Conservation (phyloP, 2,113 vertebrate species). For the Cyphomyrus plagiostoma region DNA sequence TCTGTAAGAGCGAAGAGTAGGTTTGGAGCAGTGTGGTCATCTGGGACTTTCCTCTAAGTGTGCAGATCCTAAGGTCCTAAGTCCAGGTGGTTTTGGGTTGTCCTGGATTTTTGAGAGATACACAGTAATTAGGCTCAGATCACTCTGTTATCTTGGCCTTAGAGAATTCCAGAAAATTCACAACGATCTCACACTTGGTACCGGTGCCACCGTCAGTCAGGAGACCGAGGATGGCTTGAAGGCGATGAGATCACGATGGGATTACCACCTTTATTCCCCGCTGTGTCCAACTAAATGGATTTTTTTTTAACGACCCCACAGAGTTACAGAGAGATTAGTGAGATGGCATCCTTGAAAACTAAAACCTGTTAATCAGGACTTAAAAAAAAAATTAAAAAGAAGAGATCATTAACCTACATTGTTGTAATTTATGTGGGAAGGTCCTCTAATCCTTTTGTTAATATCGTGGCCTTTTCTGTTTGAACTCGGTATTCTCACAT, state of each 20-base stretch:
- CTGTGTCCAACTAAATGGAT: not conserved
- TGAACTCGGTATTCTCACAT: not conserved
- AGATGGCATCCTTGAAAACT: not conserved
- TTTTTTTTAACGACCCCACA: not conserved
- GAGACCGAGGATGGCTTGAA: not conserved
- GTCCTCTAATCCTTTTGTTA: not conserved
- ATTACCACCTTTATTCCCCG: not conserved
- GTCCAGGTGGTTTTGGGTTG: not conserved
- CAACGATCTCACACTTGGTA: not conserved
- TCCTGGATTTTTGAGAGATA: not conserved
- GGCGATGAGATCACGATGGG: not conserved
- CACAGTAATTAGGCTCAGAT: not conserved
- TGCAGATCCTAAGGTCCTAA: not conserved
- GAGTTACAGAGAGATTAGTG: not conserved
- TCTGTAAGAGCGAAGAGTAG: not conserved
- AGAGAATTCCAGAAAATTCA: not conserved
- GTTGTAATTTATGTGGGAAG: not conserved
- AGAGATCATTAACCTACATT: conserved; percentile 11
- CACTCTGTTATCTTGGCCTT: not conserved
- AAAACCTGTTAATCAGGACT: not conserved
- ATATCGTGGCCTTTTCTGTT: not conserved
- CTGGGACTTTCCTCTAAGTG: not conserved
- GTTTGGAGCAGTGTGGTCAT: not conserved
- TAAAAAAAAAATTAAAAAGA: not conserved
- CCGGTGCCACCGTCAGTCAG: not conserved